Base-by-base conservation (phyloP, 2,113 vertebrate genomes). In the Thermophis baileyi region DNA sequence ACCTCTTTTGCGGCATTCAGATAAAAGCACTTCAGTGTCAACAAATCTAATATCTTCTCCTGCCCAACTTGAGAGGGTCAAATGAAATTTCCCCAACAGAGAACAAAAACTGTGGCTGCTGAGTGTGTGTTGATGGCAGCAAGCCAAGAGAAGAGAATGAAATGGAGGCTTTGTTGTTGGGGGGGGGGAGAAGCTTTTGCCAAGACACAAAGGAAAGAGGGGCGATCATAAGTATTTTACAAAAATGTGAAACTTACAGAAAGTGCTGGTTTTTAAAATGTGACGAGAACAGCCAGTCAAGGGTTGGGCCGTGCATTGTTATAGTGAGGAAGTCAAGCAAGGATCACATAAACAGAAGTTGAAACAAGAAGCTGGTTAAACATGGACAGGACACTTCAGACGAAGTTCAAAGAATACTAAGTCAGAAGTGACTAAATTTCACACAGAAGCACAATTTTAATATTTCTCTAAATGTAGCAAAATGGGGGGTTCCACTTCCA, bases 31-130 rank as follows among this genome's bases (percentile, higher is more conserved):
- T 90, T 89, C 89, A 87, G 81, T 9, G 0, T 95, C 95, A 96
- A 95, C 95, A 96, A 94, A 96, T 94, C 93, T 96, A 94, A 93
- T 95, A 94, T 95, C 96, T 95, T 50, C 90, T 96, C 93, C 95
- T 95, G 93, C 95, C 95, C 94, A 94, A 92, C 94, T 96, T 96
- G 96, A 96, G 94, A 95, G 91, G 93, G 93, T 95, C 95, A 96
- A 94, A 97, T 63, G 93, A 95, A 94, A 97, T 96, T 94, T 96
- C 94, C 95, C 54, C 95, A 96, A 93, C 91, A 93, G 94, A 90
- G 94, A 92, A 94, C 60, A 93, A 91, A 96, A 94, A 87, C 89
- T 47, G 90, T 74, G 89, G 94, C 93, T 93, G 89, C 94, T 92
- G 49, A 20, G 85, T 0, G 51, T 91, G 90, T 95, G 94, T 94